phyloP scores from a whole-genome alignment of 1,140 invertebrate genomes.

The Drosophila willistoni region DNA sequence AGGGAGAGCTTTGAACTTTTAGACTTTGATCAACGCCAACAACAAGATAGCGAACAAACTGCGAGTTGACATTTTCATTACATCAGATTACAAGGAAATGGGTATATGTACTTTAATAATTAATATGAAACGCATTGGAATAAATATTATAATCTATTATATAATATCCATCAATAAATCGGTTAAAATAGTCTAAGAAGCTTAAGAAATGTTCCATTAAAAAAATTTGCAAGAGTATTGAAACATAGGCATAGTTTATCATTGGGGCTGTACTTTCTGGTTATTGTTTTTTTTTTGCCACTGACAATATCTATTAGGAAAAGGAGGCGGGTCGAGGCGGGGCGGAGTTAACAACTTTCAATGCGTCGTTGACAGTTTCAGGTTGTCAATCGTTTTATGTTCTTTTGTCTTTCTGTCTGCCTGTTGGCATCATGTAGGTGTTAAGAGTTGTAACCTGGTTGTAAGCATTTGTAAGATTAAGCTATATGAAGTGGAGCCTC shows the following conservation, averaged over 20 bases:
- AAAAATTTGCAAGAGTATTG: neutral
- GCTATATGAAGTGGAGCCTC: constrained; percentile 59
- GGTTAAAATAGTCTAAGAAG: neutral
- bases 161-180: neutral
- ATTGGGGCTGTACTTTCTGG: neutral
- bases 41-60: constrained; percentile 1
- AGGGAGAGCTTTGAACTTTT: constrained; percentile 11
- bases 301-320: constrained; percentile 43
- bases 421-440: constrained; percentile 45
- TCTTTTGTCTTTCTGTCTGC: constrained; percentile 4
- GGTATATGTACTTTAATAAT: constrained; percentile 33
- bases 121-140: neutral
- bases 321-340: constrained; percentile 16
- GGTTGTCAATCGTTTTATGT: constrained; percentile 71
- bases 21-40: constrained; percentile 67
- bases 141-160: too few species aligned
- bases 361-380: constrained; percentile 75
- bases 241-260: neutral
- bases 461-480: constrained; percentile 55
- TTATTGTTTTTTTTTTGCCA: constrained; percentile 44
- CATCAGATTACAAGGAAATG: constrained; percentile 31
- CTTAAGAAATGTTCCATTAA: too few species aligned
- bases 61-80: constrained; percentile 77
- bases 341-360: constrained; percentile 62
- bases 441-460: constrained; percentile 51